A percentile compares a stretch with the other conserved stretches of the same genome.
Conservation (phyloP, 2,113 vertebrate species). For the Trinectes maculatus region DNA sequence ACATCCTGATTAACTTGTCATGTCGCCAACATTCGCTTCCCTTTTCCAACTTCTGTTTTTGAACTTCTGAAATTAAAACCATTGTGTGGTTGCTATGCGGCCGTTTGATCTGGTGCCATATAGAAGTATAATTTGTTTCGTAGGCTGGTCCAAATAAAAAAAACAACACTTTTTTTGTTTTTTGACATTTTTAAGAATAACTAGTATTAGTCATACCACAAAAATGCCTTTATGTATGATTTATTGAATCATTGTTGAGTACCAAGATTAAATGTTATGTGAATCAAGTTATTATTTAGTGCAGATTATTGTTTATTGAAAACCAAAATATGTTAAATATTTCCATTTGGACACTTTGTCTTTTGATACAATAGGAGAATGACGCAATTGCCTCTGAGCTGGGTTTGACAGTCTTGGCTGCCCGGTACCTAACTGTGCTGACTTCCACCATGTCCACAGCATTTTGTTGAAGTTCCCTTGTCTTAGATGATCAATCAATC, state of each 20-base stretch:
- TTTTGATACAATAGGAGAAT: too few species aligned
- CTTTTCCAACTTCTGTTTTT: slow-evolving; percentile 30
- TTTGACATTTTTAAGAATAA: slow-evolving; percentile 20
- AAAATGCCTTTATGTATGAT: slow-evolving; percentile 7
- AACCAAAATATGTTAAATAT: too few species aligned
- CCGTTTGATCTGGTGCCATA: slow-evolving; percentile 35
- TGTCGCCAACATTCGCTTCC: slow-evolving; percentile 28
- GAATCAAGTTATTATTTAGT: too few species aligned
- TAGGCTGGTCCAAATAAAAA: slow-evolving; percentile 14
- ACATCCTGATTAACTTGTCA: slow-evolving; percentile 28
- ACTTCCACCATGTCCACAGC: too few species aligned
- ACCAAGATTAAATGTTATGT: background rate
- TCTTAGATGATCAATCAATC: too few species aligned
- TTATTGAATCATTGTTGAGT: background rate
- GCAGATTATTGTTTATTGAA: too few species aligned
- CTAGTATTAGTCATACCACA: slow-evolving; percentile 27
- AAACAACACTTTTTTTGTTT: slow-evolving; percentile 11
- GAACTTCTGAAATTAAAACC: slow-evolving; percentile 40
- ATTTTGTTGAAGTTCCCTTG: too few species aligned
- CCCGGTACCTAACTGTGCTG: too few species aligned
- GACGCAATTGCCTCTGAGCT: too few species aligned
- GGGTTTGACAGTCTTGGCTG: too few species aligned
- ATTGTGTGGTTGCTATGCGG: slow-evolving; percentile 21
- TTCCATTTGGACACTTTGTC: too few species aligned
- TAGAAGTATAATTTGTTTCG: slow-evolving; percentile 12